phyloP scores from a whole-genome alignment of 2,888 invertebrate species.

The Mylabris sibirica region DNA sequence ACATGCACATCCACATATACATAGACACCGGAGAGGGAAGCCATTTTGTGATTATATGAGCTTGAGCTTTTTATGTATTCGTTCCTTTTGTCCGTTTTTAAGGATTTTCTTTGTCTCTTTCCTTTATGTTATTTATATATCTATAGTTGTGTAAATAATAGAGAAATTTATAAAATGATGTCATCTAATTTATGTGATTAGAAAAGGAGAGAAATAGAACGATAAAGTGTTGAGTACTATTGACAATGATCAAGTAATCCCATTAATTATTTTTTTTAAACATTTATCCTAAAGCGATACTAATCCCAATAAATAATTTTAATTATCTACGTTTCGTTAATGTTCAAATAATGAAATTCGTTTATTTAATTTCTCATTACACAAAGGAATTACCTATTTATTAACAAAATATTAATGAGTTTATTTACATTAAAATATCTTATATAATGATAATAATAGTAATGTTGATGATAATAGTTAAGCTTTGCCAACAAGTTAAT shows the following conservation, averaged over 20 bases:
- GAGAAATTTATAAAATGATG: neutral
- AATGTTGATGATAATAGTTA: neutral
- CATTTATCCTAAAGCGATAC: neutral
- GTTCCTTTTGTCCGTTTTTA: conserved; percentile 28
- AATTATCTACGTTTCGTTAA: neutral
- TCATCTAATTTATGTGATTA: neutral
- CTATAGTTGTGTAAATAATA: neutral
- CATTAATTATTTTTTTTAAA: neutral
- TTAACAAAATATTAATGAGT: conserved; percentile 26
- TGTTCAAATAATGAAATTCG: neutral
- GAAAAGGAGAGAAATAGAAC: too few relatives aligned
- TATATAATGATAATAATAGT: neutral
- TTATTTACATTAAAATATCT: conserved; percentile 24
- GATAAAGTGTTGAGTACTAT: neutral
- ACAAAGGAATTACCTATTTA: neutral
- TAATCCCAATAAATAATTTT: neutral
- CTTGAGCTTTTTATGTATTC: conserved; percentile 34
- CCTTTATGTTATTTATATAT: too few relatives aligned
- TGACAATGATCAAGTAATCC: neutral
- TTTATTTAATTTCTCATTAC: neutral
- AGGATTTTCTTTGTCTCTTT: neutral
- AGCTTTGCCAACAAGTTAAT: conserved; percentile 6
- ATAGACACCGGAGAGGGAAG: conserved; percentile 46
- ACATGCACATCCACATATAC: conserved; percentile 24
- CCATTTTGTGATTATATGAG: conserved; percentile 56